phyloP scores from a whole-genome alignment of 2,888 invertebrate genomes.

The Nymphalis c-album region DNA sequence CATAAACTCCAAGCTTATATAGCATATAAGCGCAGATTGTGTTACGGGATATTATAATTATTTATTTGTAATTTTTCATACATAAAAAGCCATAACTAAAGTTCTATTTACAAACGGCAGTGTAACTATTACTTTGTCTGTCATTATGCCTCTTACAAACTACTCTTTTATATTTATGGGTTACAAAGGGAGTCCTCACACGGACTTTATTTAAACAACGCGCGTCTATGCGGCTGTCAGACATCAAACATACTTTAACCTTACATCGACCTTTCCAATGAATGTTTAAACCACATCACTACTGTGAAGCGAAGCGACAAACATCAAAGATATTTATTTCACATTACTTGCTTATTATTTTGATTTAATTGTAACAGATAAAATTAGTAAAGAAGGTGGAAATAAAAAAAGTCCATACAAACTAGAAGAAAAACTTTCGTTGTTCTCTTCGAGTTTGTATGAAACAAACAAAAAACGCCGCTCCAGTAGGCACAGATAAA shows the following conservation, averaged over 20 bases:
- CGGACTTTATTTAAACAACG: slow-evolving; percentile 33
- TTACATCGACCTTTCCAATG: slow-evolving; percentile 25
- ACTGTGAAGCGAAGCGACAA: neutral
- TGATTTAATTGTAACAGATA: neutral
- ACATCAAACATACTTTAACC: slow-evolving; percentile 37
- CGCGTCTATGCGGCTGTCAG: slow-evolving; percentile 33
- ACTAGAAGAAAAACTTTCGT: too few relatives aligned
- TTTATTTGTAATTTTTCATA: too few relatives aligned
- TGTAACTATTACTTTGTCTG: neutral
- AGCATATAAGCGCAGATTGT: too few relatives aligned
- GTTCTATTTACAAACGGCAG: neutral
- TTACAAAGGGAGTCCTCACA: slow-evolving; percentile 29
- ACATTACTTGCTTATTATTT: neutral
- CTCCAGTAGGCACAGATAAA: too few relatives aligned
- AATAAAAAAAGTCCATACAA: too few relatives aligned
- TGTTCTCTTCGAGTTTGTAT: too few relatives aligned
- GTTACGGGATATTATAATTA: too few relatives aligned
- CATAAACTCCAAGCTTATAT: too few relatives aligned
- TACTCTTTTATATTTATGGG: slow-evolving; percentile 29
- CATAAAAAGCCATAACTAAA: too few relatives aligned
- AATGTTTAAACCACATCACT: slow-evolving; percentile 1
- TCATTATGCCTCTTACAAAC: neutral
- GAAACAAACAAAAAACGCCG: too few relatives aligned
- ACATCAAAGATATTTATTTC: neutral
- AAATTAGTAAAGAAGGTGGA: neutral